Percentiles rank a stretch among this genome's conserved stretches.
These are phyloP conservation scores for Hestina assimilis DNA, from an alignment of 1,140 invertebrate species.

Conservation along the genomic window DNA sequence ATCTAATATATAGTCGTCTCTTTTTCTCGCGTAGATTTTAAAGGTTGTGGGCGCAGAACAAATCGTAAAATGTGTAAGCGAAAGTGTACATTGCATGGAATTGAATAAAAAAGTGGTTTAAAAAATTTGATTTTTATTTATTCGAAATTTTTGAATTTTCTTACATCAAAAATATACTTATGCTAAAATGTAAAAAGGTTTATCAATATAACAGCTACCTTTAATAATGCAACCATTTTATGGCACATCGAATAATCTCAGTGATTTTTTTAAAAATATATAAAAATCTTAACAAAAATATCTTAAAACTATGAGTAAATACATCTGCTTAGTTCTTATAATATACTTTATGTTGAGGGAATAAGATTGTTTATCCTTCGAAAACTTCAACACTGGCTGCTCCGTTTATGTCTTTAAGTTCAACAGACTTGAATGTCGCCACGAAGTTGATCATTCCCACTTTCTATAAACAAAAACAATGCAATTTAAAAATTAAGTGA, in stretches of 20 bases:
- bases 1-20: not conserved
- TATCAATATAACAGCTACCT: conserved; percentile 26
- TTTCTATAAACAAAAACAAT: conserved; percentile 46
- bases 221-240: conserved; percentile 17
- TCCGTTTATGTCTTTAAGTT: conserved; percentile 83
- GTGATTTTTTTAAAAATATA: not conserved
- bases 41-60: conserved; percentile 8
- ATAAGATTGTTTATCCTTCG: conserved; percentile 40
- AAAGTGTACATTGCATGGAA: conserved; percentile 34
- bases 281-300: not conserved
- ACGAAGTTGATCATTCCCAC: conserved; percentile 75
- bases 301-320: conserved; percentile 9
- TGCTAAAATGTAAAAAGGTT: not conserved
- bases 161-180: too few species aligned
- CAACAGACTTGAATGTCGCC: conserved; percentile 82
- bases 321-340: not conserved
- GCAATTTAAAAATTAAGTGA: not conserved
- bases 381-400: conserved; percentile 71
- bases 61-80: conserved; percentile 20
- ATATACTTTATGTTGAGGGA: not conserved
- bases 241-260: conserved; percentile 15
- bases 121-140: conserved; percentile 11
- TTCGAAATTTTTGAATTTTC: not conserved
- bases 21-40: not conserved
- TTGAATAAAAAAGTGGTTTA: conserved; percentile 48